Conservation (phyloP, 2,113 vertebrate species). For the Scalopus aquaticus region DNA sequence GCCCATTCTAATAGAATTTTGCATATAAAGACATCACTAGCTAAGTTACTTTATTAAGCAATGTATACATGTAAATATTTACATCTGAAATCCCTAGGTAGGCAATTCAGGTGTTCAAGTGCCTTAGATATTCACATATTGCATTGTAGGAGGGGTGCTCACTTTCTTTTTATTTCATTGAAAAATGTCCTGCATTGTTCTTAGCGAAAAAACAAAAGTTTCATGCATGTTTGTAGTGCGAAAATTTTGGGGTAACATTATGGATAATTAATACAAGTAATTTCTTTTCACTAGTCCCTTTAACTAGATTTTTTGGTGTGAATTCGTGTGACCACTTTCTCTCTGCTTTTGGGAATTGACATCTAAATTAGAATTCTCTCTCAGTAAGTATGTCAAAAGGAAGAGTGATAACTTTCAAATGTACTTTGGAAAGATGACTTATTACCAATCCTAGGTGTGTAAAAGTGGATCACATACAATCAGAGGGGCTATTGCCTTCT, state of each 20-base stretch:
- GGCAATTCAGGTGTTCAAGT: neutral
- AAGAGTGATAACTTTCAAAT: neutral
- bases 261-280: neutral
- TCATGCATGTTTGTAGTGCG: neutral
- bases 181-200: neutral
- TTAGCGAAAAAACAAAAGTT: neutral
- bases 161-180: conserved; percentile 27
- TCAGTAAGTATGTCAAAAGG: neutral
- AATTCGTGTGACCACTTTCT: neutral
- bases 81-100: neutral
- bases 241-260: neutral
- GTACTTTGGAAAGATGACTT: neutral
- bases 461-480: neutral
- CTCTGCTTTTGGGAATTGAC: neutral
- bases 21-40: neutral
- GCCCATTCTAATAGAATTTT: neutral
- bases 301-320: neutral
- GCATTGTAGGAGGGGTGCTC: neutral
- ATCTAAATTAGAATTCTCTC: neutral
- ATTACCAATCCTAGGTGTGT: neutral
- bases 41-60: neutral
- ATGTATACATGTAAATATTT: neutral
- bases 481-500: neutral
- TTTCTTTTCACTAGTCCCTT: neutral
- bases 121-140: neutral